These are phyloP conservation scores for Melangyna quadrimaculata DNA, from an alignment of 2,888 invertebrate species.

Conservation along the genomic window DNA sequence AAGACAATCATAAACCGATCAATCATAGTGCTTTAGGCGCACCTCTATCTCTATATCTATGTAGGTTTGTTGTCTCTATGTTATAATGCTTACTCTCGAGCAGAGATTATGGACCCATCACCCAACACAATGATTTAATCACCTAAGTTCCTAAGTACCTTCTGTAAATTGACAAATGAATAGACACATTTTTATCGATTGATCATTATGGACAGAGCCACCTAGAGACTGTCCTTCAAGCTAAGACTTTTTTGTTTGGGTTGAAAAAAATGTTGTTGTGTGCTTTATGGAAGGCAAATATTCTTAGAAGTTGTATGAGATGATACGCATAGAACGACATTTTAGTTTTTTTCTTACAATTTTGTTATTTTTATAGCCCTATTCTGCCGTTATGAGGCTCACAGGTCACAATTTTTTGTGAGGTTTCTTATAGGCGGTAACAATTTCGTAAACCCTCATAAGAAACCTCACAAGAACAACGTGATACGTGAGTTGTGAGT, in stretches of 20 bases:
- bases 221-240: background rate
- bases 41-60: background rate
- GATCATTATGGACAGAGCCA: slow-evolving; percentile 6
- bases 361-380: too few species aligned
- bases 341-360: background rate
- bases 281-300: background rate
- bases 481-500: too few species aligned
- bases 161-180: slow-evolving; percentile 13
- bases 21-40: background rate
- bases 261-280: background rate
- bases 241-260: background rate
- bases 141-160: background rate
- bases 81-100: background rate
- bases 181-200: background rate
- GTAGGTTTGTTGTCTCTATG: background rate
- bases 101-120: slow-evolving; percentile 13
- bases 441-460: too few species aligned
- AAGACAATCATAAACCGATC: background rate
- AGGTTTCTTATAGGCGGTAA: too few species aligned
- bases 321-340: background rate
- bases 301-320: background rate
- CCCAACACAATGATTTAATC: background rate
- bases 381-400: too few species aligned
- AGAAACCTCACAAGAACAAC: too few species aligned
- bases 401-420: too few species aligned